Evolutionary conservation across 2,888 invertebrate species (phyloP), one percentile per base, ranked within the genome.

Genomic region (Dexiosoma caninum): DNA sequence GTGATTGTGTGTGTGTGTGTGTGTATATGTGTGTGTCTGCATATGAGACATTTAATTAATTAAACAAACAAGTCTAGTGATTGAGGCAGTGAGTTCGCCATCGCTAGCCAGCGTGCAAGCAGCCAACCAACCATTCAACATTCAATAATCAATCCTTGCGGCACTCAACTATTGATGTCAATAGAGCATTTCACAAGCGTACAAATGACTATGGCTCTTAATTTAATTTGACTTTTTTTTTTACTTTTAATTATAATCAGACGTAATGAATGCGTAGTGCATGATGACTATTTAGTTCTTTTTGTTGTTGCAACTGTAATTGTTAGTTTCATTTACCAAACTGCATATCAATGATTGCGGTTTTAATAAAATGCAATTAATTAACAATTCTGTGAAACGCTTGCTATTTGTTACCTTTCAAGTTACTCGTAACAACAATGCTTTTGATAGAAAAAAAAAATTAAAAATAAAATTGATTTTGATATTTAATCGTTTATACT

Each of bases 351-450:
- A 60, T 46, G 46, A 19, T 59, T 80, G 72, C 44, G 76, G 77
- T 80, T 80, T 72, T 55, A 62, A 77, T 71, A 32, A 67, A 81
- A 67, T 72, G 40, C 42, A 81, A 81, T 81, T 81, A 81, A 81
- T 72, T 72, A 21, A 32, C 10, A 42, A 66, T 75, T 40, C 12
- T 67, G 16, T 21, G 21, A 30, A 49, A 57, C 30, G 23, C 46
- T 37, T 66, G 32, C 16, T 23, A 57, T 66, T 74, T 49, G 12
- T 64, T 66, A 21, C n/a, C n/a, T n/a, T n/a, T n/a, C n/a, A 7
- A 46, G 21, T 46, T 37, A 5, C 12, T 49, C 14, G n/a, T 37
- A 57, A 30, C 37, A 57, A 57, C 6, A 46, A 30, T 55, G 62
- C 46, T 44, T 57, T 30, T 74, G 71, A 62, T 71, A 53, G 42